Evolutionary conservation across 2,113 vertebrate species (phyloP).

Genomic region (Chamaetylas fuelleborni): DNA sequence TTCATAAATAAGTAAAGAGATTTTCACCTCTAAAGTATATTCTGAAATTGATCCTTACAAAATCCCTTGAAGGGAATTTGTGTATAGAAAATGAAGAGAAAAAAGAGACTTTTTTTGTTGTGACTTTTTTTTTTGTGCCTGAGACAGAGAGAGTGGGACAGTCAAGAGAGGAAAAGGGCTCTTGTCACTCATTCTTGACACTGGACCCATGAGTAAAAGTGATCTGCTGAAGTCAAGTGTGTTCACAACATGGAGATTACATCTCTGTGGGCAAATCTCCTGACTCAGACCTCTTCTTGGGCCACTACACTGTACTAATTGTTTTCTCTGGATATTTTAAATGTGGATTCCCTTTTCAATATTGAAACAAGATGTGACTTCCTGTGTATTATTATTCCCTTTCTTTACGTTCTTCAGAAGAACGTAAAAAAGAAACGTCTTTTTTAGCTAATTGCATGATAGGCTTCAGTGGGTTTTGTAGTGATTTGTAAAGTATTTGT

Average conservation of each 20-base stretch:
- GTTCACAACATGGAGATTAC: not conserved
- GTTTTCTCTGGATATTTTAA: not conserved
- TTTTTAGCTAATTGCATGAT: not conserved
- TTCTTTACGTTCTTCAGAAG: not conserved
- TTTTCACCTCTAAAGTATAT: slow-evolving; percentile 2
- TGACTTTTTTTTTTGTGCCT: not conserved
- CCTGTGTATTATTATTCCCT: not conserved
- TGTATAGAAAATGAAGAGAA: not conserved
- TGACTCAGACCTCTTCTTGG: not conserved
- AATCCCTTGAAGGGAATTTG: not conserved
- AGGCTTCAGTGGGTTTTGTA: not conserved
- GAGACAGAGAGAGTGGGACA: not conserved
- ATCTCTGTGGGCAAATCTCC: not conserved
- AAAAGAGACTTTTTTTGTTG: not conserved
- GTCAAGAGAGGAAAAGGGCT: not conserved
- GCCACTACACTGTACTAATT: not conserved
- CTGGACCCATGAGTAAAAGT: not conserved
- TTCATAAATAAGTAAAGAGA: slow-evolving; percentile 12
- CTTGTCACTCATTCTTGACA: not conserved
- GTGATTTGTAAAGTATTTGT: not conserved
- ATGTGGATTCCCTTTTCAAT: not conserved
- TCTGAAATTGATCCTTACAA: not conserved
- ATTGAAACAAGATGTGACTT: not conserved
- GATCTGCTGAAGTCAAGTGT: not conserved
- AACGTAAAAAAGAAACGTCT: too few species aligned